These are phyloP conservation scores for Tortricodes alternella DNA, from an alignment of 2,888 invertebrate species.

Conservation along the genomic window DNA sequence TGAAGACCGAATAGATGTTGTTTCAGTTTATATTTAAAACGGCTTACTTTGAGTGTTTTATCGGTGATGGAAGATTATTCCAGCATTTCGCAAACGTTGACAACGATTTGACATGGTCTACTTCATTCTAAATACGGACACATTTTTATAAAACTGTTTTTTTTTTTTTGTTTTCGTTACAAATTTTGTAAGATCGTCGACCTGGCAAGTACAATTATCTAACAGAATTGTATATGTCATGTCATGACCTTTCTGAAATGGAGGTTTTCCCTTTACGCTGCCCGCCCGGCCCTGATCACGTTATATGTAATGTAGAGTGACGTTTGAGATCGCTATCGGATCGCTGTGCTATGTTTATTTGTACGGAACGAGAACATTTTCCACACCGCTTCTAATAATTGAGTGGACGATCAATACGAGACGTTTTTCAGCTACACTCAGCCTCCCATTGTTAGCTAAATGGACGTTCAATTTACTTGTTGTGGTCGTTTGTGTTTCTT, in stretches of 20 bases:
- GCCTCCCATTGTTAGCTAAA: background rate
- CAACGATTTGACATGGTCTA: slow-evolving; percentile 6
- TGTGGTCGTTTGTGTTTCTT: too few species aligned
- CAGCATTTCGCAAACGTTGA: background rate
- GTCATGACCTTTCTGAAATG: slow-evolving; percentile 30
- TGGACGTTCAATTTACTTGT: background rate
- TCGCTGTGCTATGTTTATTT: slow-evolving; percentile 35
- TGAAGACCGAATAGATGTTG: too few species aligned
- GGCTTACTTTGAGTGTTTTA: too few species aligned
- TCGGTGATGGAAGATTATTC: too few species aligned
- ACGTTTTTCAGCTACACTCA: slow-evolving; percentile 5
- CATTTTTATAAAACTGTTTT: background rate
- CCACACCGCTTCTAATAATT: slow-evolving; percentile 23
- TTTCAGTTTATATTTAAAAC: too few species aligned
- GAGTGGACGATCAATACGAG: slow-evolving; percentile 16
- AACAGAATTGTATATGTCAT: slow-evolving; percentile 9
- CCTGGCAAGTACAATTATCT: slow-evolving; percentile 11
- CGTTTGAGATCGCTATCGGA: slow-evolving; percentile 50
- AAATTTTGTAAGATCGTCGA: background rate
- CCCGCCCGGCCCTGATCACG: slow-evolving; percentile 42
- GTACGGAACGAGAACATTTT: slow-evolving; percentile 25
- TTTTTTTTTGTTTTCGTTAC: background rate
- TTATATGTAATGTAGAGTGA: slow-evolving; percentile 56
- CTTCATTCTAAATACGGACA: slow-evolving; percentile 1
- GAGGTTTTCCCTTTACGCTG: slow-evolving; percentile 45